Evolutionary conservation across 2,797 vertebrate species (phyloP), one percentile per base, ranked within the genome.

Genomic region (Martes flavigula): DNA sequence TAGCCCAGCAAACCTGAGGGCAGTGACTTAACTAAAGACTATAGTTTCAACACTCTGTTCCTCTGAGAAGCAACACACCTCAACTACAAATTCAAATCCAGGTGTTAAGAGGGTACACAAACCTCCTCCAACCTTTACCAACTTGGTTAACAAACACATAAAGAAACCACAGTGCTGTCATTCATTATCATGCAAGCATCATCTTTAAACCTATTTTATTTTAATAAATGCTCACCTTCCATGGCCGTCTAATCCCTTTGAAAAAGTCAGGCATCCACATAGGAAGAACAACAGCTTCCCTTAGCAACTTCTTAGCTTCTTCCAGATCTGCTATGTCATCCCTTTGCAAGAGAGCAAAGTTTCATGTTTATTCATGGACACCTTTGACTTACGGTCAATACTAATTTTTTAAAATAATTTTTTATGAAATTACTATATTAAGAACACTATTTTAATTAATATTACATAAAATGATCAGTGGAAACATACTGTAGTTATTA

Each of bases 211-310:
- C 70, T 87, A 46, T 90, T n/a, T 48, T 58, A 75, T 58, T 94
- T 48, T 40, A 64, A 88, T 51, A 90, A 91, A 91, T 88, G 91
- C 98, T 97, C 97, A 99, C 99, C 99, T 99, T 99, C 99, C 99
- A 99, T 4, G 99, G 99, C 90, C 99, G 99, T 96, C 99, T 99
- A 91, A 99, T 99, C 87, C 99, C 99, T 98, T 99, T 99, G 98
- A 99, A 99, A 98, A 99, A 99, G 98, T 99, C 99, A 77, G 99
- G 99, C 99, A 99, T 99, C 99, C 99, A 99, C 99, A 99, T 99
- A 7, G 99, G 99, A 98, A 99, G 98, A 96, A 99, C 99, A 23
- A 99, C 99, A 25, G 99, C 99, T 98, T 99, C 99, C 97, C 99
- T 99, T 97, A 99, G 98, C 98, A 99, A 98, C 98, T 99, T 99